These are phyloP conservation scores for Nothobranchius furzeri DNA, from an alignment of 2,113 vertebrate species.

Conservation along the genomic window DNA sequence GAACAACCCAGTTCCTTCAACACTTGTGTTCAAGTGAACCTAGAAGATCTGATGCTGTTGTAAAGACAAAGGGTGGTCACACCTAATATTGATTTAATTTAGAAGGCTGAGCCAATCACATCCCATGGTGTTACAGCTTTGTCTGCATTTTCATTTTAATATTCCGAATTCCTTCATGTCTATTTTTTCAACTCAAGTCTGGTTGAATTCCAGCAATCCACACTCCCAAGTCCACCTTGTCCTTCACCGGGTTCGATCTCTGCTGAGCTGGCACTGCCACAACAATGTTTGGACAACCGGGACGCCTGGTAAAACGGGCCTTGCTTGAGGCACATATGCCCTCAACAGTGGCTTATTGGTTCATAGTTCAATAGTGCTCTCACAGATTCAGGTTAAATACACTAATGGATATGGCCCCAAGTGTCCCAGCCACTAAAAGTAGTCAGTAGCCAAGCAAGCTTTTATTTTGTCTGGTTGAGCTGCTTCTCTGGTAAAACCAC, in stretches of 20 bases:
- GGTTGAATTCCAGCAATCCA: neutral
- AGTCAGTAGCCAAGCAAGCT: constrained; percentile 21
- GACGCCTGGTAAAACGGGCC: constrained; percentile 37
- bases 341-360: constrained; percentile 58
- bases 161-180: too few species aligned
- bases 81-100: too few species aligned
- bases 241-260: constrained; percentile 38
- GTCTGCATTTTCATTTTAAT: too few species aligned
- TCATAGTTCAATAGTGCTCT: constrained; percentile 62
- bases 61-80: too few species aligned
- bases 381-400: constrained; percentile 55
- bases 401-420: constrained; percentile 56
- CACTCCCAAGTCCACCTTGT: constrained; percentile 31
- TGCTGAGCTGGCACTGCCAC: constrained; percentile 49
- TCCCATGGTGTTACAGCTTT: too few species aligned
- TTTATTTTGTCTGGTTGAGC: constrained; percentile 34
- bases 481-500: constrained; percentile 26
- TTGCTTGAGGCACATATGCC: constrained; percentile 25
- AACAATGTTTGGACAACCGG: constrained; percentile 22
- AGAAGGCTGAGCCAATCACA: too few species aligned
- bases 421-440: constrained; percentile 51
- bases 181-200: neutral
- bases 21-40: too few species aligned
- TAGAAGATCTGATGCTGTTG: too few species aligned
- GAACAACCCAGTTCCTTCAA: too few species aligned